These are phyloP conservation scores for Scrobipalpa atriplicella DNA, from an alignment of 2,888 invertebrate species.

Conservation along the genomic window DNA sequence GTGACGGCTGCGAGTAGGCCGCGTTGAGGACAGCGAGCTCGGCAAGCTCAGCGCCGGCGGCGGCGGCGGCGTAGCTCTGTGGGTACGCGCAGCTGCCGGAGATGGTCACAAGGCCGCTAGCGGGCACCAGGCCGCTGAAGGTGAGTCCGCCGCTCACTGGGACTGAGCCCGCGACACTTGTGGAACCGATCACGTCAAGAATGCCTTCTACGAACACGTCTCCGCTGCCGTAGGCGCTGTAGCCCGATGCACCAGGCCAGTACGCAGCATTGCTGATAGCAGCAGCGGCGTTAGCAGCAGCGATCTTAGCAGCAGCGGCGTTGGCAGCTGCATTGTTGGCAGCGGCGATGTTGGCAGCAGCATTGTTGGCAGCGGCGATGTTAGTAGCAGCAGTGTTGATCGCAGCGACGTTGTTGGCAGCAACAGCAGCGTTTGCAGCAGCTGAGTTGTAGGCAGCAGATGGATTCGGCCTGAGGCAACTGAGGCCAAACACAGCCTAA, in stretches of 20 bases:
- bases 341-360: background rate
- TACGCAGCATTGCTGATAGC: slow-evolving; percentile 3
- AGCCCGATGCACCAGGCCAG: slow-evolving; percentile 25
- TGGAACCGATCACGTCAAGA: slow-evolving; percentile 44
- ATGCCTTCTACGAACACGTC: slow-evolving; percentile 44
- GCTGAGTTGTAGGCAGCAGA: too few relatives aligned
- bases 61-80: slow-evolving; percentile 39
- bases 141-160: slow-evolving; percentile 47
- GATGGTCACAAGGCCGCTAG: slow-evolving; percentile 46
- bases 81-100: slow-evolving; percentile 42
- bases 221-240: slow-evolving; percentile 43
- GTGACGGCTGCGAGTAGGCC: slow-evolving; percentile 37
- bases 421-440: background rate
- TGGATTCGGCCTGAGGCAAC: too few relatives aligned
- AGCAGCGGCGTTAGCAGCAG: slow-evolving; percentile 10
- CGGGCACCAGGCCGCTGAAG: slow-evolving; percentile 41
- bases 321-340: background rate
- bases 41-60: background rate
- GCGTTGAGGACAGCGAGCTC: slow-evolving; percentile 6
- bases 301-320: background rate
- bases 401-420: background rate
- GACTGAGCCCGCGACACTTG: slow-evolving; percentile 45
- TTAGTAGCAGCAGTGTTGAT: background rate
- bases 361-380: background rate
- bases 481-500: too few relatives aligned